phyloP scores from a whole-genome alignment of 2,797 vertebrate species.

The Trachurus trachurus region DNA sequence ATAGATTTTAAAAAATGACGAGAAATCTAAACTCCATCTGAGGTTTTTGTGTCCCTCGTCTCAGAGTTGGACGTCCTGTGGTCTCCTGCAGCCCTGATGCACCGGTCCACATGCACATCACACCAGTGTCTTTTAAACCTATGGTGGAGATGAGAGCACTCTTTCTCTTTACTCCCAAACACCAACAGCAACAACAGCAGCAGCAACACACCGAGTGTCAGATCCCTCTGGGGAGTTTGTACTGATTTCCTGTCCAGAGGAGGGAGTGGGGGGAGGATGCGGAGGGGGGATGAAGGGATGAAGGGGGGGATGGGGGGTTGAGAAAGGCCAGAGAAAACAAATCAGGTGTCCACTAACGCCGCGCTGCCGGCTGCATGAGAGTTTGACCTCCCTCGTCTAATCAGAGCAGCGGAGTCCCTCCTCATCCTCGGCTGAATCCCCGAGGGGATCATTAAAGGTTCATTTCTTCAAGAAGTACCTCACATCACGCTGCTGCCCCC shows the following conservation, averaged over 20 bases:
- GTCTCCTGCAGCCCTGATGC: not conserved
- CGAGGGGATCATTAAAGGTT: slow-evolving; percentile 71
- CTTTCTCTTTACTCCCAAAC: not conserved
- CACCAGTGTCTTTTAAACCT: not conserved
- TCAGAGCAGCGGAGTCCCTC: slow-evolving; percentile 49
- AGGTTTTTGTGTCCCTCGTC: no score
- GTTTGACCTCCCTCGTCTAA: slow-evolving; percentile 54
- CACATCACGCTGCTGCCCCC: slow-evolving; percentile 61
- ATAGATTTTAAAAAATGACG: no score
- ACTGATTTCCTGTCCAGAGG: slow-evolving; percentile 61
- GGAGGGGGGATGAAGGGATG: not conserved
- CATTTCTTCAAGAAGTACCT: slow-evolving; percentile 61
- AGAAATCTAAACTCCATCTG: no score
- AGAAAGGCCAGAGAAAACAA: slow-evolving; percentile 47
- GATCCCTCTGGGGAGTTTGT: slow-evolving; percentile 20
- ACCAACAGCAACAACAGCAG: slow-evolving; percentile 1
- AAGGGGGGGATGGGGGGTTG: slow-evolving; percentile 3
- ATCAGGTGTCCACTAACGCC: slow-evolving; percentile 43
- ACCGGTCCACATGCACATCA: not conserved
- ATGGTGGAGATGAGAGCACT: not conserved
- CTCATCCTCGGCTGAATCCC: slow-evolving; percentile 58
- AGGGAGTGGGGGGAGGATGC: slow-evolving; percentile 3
- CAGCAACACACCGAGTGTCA: slow-evolving; percentile 10
- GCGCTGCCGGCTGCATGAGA: slow-evolving; percentile 14
- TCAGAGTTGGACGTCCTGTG: no score